These are phyloP conservation scores for Proteles cristata DNA, from an alignment of 2,113 vertebrate genomes.

Conservation along the genomic window DNA sequence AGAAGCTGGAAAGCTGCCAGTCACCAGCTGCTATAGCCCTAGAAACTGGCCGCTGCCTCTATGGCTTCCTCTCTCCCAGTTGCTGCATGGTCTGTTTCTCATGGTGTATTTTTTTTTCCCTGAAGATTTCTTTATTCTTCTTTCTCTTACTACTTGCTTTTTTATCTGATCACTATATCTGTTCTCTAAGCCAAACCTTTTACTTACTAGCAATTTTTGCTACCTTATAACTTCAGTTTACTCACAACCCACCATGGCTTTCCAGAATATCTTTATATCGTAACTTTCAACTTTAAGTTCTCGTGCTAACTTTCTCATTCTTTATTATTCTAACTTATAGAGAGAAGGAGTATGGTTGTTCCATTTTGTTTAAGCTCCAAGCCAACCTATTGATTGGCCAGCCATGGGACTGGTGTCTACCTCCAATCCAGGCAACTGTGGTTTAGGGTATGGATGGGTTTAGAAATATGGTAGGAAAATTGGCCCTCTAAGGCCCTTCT, in stretches of 20 bases:
- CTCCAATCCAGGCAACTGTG: neutral
- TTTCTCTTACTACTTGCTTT: neutral
- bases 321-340: neutral
- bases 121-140: constrained; percentile 11
- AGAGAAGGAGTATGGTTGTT: neutral
- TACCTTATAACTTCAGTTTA: neutral
- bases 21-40: neutral
- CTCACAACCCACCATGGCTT: neutral
- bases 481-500: neutral
- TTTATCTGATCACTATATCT: neutral
- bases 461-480: neutral
- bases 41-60: neutral
- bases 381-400: neutral
- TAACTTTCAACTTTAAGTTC: neutral
- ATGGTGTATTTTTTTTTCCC: neutral
- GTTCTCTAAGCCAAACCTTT: constrained; percentile 18
- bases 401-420: neutral
- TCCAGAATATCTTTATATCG: neutral
- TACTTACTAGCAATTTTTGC: neutral
- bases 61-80: neutral
- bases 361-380: neutral
- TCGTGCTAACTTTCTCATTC: neutral
- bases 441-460: neutral
- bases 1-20: constrained; percentile 25
- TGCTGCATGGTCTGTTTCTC: neutral